Conservation (phyloP, 2,888 invertebrate genomes). For the Eupithecia abbreviata region DNA sequence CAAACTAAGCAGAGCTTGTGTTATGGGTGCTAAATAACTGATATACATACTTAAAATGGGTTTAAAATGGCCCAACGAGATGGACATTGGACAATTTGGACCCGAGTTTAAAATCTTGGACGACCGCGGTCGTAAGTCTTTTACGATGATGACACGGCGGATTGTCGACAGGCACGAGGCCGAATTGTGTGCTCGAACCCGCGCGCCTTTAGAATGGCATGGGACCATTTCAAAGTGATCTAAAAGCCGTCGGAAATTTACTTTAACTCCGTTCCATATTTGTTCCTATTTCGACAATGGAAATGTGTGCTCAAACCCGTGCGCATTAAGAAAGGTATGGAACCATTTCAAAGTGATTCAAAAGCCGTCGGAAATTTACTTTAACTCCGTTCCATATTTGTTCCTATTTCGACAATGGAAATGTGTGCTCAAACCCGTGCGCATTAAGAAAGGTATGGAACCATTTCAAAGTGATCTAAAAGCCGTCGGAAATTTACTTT, state of each 20-base stretch:
- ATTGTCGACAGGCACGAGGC: slow-evolving; percentile 15
- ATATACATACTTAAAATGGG: neutral
- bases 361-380: neutral
- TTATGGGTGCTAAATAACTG: too few species aligned
- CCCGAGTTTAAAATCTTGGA: slow-evolving; percentile 2
- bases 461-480: neutral
- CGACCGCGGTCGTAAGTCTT: slow-evolving; percentile 56
- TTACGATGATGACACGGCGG: slow-evolving; percentile 64
- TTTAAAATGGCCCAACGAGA: slow-evolving; percentile 31
- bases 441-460: neutral
- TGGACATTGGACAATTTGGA: slow-evolving; percentile 35
- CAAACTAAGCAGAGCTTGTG: too few species aligned
- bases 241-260: neutral
- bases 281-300: neutral
- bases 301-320: neutral
- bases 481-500: neutral
- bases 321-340: neutral
- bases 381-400: neutral
- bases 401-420: neutral
- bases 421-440: neutral
- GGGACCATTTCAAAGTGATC: neutral
- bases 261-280: neutral
- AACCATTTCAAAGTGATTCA: neutral
- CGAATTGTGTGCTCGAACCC: neutral
- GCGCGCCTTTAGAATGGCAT: neutral